These are phyloP conservation scores for Ctenosaura bakeri DNA, from an alignment of 2,797 vertebrate genomes.

Conservation along the genomic window DNA sequence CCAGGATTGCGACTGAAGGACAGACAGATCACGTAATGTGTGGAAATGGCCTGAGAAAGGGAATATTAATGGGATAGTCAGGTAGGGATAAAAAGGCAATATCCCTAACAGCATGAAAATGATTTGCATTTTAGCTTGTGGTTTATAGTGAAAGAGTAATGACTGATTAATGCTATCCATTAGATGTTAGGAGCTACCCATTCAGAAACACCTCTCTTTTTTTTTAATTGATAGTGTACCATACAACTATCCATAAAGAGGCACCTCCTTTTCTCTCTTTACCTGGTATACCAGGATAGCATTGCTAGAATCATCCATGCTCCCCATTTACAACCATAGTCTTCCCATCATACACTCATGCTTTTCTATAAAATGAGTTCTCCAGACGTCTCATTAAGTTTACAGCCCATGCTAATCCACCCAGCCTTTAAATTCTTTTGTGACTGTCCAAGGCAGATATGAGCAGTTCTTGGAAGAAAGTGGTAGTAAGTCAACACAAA, in stretches of 20 bases:
- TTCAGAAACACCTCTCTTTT: not conserved
- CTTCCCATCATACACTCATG: slow-evolving; percentile 16
- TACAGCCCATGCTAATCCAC: slow-evolving; percentile 15
- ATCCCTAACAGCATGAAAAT: not conserved
- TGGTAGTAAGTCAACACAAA: not conserved
- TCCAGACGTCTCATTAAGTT: slow-evolving; percentile 8
- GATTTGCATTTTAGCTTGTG: not conserved
- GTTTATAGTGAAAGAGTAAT: not conserved
- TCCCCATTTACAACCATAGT: slow-evolving; percentile 20
- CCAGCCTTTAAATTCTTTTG: slow-evolving; percentile 5
- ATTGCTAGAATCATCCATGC: slow-evolving; percentile 8
- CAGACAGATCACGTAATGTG: no score
- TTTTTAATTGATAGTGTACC: not conserved
- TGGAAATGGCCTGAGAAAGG: no score
- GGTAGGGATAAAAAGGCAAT: not conserved
- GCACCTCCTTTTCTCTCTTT: not conserved
- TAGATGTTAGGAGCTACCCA: not conserved
- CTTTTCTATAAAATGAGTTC: not conserved
- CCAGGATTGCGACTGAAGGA: no score
- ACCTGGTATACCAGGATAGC: not conserved
- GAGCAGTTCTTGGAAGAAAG: not conserved
- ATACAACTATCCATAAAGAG: not conserved
- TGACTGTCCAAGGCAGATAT: not conserved
- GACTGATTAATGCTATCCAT: not conserved
- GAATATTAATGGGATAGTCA: no score